These are phyloP conservation scores for Aptenodytes patagonicus DNA, from an alignment of 2,113 vertebrate species.

Conservation along the genomic window DNA sequence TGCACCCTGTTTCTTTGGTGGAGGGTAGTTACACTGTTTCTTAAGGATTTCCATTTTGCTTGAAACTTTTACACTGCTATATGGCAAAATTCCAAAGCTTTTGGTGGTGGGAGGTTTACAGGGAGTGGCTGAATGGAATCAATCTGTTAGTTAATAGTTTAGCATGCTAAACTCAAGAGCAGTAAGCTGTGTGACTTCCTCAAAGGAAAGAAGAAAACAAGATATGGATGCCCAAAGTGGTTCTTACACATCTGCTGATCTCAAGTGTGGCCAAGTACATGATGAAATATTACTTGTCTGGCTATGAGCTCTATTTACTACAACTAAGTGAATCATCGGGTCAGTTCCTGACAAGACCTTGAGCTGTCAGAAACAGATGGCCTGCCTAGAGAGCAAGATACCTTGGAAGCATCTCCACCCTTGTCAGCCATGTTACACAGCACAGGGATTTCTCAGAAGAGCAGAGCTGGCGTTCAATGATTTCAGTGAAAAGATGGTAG, in stretches of 20 bases:
- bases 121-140: not conserved
- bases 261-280: not conserved
- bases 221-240: not conserved
- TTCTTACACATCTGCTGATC: not conserved
- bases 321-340: not conserved
- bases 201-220: not conserved
- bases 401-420: not conserved
- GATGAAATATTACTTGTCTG: slow-evolving; percentile 18
- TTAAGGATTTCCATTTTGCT: not conserved
- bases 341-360: slow-evolving; percentile 10
- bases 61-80: not conserved
- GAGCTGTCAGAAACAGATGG: not conserved
- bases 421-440: not conserved
- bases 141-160: not conserved
- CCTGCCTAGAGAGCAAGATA: not conserved
- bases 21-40: not conserved
- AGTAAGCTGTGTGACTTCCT: not conserved
- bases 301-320: not conserved
- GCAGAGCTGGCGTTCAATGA: not conserved
- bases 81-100: not conserved
- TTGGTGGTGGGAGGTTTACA: not conserved
- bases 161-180: not conserved
- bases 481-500: not conserved
- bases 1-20: not conserved
- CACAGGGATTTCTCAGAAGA: not conserved